A percentile compares a stretch with the other conserved stretches of the same genome.
Conservation (phyloP, 2,113 vertebrate species). For the Salvelinus fontinalis region DNA sequence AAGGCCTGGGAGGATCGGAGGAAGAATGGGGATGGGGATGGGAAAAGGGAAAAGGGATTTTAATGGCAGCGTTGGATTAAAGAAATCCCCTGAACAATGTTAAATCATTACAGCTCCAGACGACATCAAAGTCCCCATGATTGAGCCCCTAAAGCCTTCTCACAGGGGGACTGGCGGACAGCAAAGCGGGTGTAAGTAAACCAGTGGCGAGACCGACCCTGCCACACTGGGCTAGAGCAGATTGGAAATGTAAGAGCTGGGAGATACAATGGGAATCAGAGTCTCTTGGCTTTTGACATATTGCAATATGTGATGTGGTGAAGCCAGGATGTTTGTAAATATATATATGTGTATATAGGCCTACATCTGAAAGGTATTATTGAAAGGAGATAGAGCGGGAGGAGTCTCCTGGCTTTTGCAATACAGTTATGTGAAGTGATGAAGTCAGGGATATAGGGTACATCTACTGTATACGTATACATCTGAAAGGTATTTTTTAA, state of each 20-base stretch:
- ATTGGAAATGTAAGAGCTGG: neutral
- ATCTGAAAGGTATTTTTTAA: no score
- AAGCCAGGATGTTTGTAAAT: no score
- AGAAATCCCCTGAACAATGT: neutral
- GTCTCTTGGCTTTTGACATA: neutral
- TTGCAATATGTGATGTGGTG: no score
- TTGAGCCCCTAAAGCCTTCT: neutral
- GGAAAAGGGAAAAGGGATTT: neutral
- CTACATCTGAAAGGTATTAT: no score
- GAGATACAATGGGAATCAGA: neutral
- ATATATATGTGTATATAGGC: no score
- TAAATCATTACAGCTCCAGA: neutral
- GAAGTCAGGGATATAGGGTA: no score
- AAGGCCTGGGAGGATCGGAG: neutral
- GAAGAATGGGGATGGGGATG: neutral
- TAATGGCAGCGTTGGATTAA: neutral
- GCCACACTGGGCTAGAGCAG: neutral
- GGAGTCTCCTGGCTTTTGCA: no score
- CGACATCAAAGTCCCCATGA: neutral
- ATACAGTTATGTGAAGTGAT: no score
- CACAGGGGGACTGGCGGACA: neutral
- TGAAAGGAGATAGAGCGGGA: no score
- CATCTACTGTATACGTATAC: no score
- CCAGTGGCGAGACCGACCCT: neutral
- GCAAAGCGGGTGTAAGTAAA: neutral